Evolutionary conservation across 2,888 invertebrate genomes (phyloP).

Genomic region (Hypselothyrea guttata): DNA sequence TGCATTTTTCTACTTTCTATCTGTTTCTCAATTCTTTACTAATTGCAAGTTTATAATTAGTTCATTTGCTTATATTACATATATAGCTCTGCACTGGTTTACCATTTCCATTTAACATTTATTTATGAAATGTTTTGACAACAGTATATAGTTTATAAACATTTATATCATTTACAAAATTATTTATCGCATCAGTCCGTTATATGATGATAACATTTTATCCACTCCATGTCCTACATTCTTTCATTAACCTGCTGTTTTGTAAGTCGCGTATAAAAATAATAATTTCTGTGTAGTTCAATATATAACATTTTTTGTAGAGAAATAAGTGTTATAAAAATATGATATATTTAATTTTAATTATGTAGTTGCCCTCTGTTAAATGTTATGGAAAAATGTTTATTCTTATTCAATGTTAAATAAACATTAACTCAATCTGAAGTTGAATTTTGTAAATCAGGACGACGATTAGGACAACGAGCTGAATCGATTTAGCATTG

Average conservation of each 20-base stretch:
- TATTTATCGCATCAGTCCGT: no score
- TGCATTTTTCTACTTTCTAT: constrained; percentile 1
- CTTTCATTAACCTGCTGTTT: constrained; percentile 1
- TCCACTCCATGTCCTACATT: constrained; percentile 1
- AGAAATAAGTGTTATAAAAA: no score
- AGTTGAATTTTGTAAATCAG: background rate
- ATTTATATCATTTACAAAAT: background rate
- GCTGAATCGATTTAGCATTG: no score
- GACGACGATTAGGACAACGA: no score
- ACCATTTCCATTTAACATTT: constrained; percentile 40
- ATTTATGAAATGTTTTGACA: constrained; percentile 42
- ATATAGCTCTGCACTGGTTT: constrained; percentile 82
- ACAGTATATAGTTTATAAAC: background rate
- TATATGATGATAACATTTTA: background rate
- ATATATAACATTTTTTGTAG: no score
- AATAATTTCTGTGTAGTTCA: no score
- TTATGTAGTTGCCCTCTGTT: no score
- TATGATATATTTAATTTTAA: no score
- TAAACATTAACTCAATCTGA: background rate
- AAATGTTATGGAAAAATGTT: background rate
- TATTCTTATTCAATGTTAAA: background rate
- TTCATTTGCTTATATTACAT: background rate
- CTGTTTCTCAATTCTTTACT: no score
- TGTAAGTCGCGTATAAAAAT: no score
- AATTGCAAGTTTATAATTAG: background rate